These are phyloP conservation scores for Hirtodrosophila confusa DNA, from an alignment of 2,888 invertebrate species.

Conservation along the genomic window DNA sequence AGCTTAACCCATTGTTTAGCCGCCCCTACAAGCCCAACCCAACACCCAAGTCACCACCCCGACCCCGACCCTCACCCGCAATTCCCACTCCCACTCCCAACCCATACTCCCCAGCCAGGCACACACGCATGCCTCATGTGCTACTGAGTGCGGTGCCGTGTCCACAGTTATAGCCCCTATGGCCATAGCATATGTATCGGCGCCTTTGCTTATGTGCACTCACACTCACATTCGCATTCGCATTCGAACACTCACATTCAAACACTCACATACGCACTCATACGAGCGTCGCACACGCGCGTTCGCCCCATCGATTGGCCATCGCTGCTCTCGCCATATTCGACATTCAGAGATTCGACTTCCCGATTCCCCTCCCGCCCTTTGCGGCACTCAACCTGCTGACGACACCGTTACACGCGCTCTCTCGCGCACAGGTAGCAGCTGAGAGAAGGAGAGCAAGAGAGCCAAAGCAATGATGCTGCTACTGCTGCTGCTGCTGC, in stretches of 20 bases:
- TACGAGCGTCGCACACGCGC: slow-evolving; percentile 73
- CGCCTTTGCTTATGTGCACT: slow-evolving; percentile 62
- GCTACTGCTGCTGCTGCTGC: slow-evolving; percentile 10
- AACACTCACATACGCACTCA: slow-evolving; percentile 36
- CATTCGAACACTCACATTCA: slow-evolving; percentile 21
- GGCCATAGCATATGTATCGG: slow-evolving; percentile 69
- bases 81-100: background rate
- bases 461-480: slow-evolving; percentile 20
- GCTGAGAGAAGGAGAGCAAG: slow-evolving; percentile 15
- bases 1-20: slow-evolving; percentile 58
- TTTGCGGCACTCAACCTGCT: slow-evolving; percentile 33
- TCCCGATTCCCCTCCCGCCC: slow-evolving; percentile 10
- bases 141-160: slow-evolving; percentile 19
- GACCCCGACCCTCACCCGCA: background rate
- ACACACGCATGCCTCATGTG: slow-evolving; percentile 43
- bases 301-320: slow-evolving; percentile 75
- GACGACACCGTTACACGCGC: slow-evolving; percentile 43
- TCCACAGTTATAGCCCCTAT: slow-evolving; percentile 39
- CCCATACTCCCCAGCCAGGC: background rate
- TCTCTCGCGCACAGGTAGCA: slow-evolving; percentile 54
- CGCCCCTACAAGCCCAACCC: background rate
- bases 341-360: slow-evolving; percentile 36
- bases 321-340: slow-evolving; percentile 68
- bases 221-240: slow-evolving; percentile 32
- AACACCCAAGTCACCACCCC: background rate